These are phyloP conservation scores for Rhea americana DNA, from an alignment of 2,113 vertebrate genomes.

Conservation along the genomic window DNA sequence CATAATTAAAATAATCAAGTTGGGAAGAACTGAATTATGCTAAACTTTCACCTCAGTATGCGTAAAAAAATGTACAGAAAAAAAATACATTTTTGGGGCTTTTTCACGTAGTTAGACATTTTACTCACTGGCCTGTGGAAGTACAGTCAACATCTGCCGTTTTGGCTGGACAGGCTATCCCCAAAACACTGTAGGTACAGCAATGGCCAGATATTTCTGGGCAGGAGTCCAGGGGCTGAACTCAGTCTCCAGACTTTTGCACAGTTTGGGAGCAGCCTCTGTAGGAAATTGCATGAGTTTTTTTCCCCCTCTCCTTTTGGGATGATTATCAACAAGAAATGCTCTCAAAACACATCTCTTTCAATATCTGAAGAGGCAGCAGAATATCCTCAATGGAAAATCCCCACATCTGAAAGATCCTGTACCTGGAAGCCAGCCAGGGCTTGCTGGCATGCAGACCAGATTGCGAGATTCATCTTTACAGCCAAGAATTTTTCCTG, in stretches of 20 bases:
- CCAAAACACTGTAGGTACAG: constrained; percentile 13
- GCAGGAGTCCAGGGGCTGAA: constrained; percentile 17
- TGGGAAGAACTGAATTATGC: not conserved
- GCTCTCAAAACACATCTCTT: not conserved
- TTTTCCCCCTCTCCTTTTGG: not conserved
- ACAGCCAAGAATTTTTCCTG: constrained; percentile 32
- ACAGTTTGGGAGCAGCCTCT: not conserved
- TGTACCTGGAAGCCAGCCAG: constrained; percentile 1
- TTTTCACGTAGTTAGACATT: not conserved
- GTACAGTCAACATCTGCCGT: constrained; percentile 27
- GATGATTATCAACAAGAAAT: not conserved
- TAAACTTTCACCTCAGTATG: not conserved
- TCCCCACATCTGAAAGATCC: not conserved
- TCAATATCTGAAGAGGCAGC: constrained; percentile 2
- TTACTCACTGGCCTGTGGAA: not conserved
- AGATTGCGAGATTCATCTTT: not conserved
- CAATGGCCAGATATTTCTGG: constrained; percentile 17
- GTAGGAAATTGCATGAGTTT: not conserved
- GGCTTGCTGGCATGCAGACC: not conserved
- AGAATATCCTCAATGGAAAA: constrained; percentile 5
- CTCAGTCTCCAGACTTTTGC: constrained; percentile 1
- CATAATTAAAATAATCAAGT: not conserved
- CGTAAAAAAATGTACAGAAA: not conserved
- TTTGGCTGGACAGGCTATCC: constrained; percentile 1
- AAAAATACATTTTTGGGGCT: not conserved